Base-by-base conservation (phyloP, 2,797 vertebrate genomes). In the Acanthiza pusilla region DNA sequence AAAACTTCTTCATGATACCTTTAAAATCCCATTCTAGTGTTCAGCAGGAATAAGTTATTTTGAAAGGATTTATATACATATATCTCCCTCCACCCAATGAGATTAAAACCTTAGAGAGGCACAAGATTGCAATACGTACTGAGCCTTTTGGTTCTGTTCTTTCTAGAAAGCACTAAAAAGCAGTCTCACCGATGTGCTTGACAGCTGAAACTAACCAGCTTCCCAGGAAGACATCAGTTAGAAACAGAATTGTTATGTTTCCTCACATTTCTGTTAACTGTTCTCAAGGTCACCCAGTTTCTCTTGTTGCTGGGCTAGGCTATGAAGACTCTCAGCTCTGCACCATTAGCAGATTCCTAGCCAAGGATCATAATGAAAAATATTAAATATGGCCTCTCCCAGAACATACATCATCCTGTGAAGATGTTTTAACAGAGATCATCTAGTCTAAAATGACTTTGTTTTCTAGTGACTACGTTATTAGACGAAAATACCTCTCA, bases 301-400 rank as follows among this genome's bases (percentile, higher is more conserved):
- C 51, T 78, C 71, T 50, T 38, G 34, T 54, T 47, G 48, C 61
- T 71, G 4, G 22, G 48, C 36, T 61, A 5, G 26, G 43, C 68
- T 48, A 32, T 36, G 80, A 90, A 36, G 66, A 47, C 42, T 27
- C 51, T 55, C 47, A 40, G 20, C 22, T 83, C 77, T 40, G 29
- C 51, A 68, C n/a, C 27, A 85, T 87, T 85, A 92, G 36, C 86
- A 75, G 60, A 75, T 45, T 78, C 67, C 36, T 42, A 84, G 91
- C 92, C 94, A 96, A 92, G 67, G 67, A 70, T 81, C 22, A 26
- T 92, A 94, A 94, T 94, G 85, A 77, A 91, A 94, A 94, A 84
- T 75, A 91, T 84, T 88, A 86, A 94, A 90, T 91, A 78, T 30
- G 36, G 55, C 85, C 36, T 90, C 61, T 89, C 55, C 27, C 53